phyloP scores from a whole-genome alignment of 92 coral and sea anemone species.

The Palythoa heliodiscus region DNA sequence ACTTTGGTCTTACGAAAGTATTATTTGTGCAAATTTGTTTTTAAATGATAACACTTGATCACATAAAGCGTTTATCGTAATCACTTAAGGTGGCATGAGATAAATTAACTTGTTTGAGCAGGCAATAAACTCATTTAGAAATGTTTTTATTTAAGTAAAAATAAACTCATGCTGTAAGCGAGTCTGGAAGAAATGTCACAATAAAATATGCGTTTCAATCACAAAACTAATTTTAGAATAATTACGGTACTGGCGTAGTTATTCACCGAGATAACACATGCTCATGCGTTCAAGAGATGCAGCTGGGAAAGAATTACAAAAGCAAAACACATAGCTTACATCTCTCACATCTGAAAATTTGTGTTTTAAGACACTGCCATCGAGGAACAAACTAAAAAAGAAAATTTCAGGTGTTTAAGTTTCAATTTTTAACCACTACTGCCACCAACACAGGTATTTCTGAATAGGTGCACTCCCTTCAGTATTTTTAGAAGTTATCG shows the following conservation, averaged over 20 bases:
- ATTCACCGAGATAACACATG: not conserved
- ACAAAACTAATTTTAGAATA: conserved; percentile 39
- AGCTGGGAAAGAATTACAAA: not conserved
- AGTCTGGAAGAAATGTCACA: not conserved
- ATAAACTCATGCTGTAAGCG: conserved; percentile 4
- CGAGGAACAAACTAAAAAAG: not conserved
- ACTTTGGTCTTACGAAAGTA: conserved; percentile 44
- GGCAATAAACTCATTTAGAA: conserved; percentile 36
- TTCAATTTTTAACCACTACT: not conserved
- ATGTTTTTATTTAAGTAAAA: conserved; percentile 31
- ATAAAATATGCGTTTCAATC: not conserved
- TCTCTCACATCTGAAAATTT: too few relatives aligned
- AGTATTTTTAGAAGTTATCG: not conserved
- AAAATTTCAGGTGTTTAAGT: not conserved
- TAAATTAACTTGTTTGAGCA: conserved; percentile 36
- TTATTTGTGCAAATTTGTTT: conserved; percentile 53
- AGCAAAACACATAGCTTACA: not conserved
- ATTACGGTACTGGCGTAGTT: not conserved
- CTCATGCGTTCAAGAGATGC: conserved; percentile 13
- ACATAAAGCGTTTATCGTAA: conserved; percentile 24
- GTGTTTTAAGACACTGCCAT: not conserved
- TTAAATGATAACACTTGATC: conserved; percentile 51
- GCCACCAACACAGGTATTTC: not conserved
- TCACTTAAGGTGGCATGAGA: conserved; percentile 15
- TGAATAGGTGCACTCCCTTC: not conserved